Percentiles rank a stretch among this genome's conserved stretches.
Conservation (phyloP, 2,888 invertebrate species). For the Idaea straminata region DNA sequence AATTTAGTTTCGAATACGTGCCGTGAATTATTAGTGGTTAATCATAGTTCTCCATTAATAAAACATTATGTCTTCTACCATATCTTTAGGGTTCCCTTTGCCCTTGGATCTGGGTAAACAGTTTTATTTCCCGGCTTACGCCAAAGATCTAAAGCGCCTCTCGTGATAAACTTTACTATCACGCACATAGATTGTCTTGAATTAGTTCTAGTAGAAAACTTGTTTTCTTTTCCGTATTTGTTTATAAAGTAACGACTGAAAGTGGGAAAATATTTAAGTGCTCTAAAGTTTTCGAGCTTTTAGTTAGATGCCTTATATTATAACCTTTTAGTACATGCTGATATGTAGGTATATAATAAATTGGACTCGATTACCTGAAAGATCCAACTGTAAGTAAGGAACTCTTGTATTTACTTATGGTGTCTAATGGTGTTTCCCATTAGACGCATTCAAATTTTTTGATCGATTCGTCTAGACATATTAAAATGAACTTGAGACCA, state of each 20-base stretch:
- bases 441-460: conserved; percentile 4
- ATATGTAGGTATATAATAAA: not conserved
- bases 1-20: conserved; percentile 71
- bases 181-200: conserved; percentile 11
- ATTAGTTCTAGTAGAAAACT: not conserved
- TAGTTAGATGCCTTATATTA: not conserved
- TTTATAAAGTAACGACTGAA: not conserved
- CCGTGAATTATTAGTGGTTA: conserved; percentile 57
- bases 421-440: not conserved
- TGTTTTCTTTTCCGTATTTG: not conserved
- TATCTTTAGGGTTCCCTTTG: conserved; percentile 10
- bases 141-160: not conserved
- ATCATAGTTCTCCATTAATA: conserved; percentile 33
- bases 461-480: conserved; percentile 46
- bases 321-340: not conserved
- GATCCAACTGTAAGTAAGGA: no score
- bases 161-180: conserved; percentile 4
- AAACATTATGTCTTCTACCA: conserved; percentile 3
- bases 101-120: conserved; percentile 8
- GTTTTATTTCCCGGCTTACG: conserved; percentile 9
- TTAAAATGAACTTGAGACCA: not conserved
- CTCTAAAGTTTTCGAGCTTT: not conserved
- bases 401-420: not conserved
- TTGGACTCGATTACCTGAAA: not conserved
- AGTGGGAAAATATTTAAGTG: not conserved